Base-by-base conservation (phyloP, 2,113 vertebrate genomes). In the Miniopterus natalensis region DNA sequence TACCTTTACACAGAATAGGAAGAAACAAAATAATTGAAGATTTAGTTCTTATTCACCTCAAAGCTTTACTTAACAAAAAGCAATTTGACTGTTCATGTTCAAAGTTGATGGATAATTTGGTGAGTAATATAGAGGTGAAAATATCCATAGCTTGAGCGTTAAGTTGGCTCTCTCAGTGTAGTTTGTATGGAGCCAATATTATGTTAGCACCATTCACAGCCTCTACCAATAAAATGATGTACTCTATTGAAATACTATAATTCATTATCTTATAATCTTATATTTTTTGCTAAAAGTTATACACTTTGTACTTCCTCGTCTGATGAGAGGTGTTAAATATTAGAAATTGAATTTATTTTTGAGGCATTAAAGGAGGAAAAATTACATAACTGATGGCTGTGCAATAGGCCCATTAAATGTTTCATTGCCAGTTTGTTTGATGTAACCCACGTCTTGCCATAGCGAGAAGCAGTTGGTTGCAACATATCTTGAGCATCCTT, bases 201-300 rank as follows among this genome's bases (percentile, higher is more conserved):
- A 20, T 86, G 68, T 97, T 97, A 98, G 94, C 84, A 55, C 96
- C 63, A 61, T 95, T 96, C 57, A 51, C 47, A 51, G 20, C 61
- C 13, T 85, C 94, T 95, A 90, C 97, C 97, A 97, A 61, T 97
- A 92, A 94, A 88, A 92, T 95, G 63, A 96, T 97, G 79, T 96
- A 47, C n/a, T 36, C 75, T 86, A 42, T 13, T 95, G 68, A 93
- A 97, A 96, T 92, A 23, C 84, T 94, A 4, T 89, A 90, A 86
- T 61, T 97, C 90, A 90, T 94, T 80, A 74, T 84, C 97, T 96
- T 96, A 87, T 88, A 94, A 74, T 84, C 97, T 96, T 96, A 87
- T 88, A 94, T 93, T 97, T 55, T 78, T 80, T 63, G 40, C 73
- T 74, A 93, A 94, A 93, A 80, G 92, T 91, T 92, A 61, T 94